phyloP scores from a whole-genome alignment of 2,113 vertebrate genomes.

The Heteronetta atricapilla region DNA sequence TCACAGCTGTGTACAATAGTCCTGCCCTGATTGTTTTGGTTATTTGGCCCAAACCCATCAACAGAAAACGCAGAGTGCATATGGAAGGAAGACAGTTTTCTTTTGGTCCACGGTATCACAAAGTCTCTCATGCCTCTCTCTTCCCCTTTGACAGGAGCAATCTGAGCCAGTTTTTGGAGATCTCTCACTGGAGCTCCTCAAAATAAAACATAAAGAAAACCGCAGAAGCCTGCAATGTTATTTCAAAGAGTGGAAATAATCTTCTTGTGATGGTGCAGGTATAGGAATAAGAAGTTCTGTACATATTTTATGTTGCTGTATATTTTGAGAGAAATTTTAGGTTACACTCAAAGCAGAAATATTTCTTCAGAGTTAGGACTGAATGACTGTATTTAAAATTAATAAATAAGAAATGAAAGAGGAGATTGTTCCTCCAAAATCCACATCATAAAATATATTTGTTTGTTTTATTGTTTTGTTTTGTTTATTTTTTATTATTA shows the following conservation, averaged over 20 bases:
- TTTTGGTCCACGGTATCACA: background rate
- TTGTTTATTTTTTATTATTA: conserved; percentile 40
- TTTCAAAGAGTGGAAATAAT: conserved; percentile 53
- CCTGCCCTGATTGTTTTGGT: background rate
- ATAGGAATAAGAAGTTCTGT: conserved; percentile 42
- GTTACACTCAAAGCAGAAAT: conserved; percentile 11
- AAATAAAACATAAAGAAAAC: conserved; percentile 11
- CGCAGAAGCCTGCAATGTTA: conserved; percentile 3
- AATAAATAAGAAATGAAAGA: conserved; percentile 43
- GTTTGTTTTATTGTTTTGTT: background rate
- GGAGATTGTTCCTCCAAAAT: background rate
- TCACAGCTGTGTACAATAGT: background rate
- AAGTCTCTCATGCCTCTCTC: background rate
- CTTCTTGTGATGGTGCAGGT: background rate
- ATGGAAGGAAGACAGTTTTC: background rate
- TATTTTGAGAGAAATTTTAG: conserved; percentile 39
- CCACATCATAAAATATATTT: conserved; percentile 23
- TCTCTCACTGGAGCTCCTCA: background rate
- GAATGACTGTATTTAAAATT: conserved; percentile 27
- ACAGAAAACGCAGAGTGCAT: background rate
- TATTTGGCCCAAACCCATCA: background rate
- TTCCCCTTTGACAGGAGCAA: background rate
- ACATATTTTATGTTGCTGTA: conserved; percentile 17
- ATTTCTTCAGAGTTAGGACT: conserved; percentile 20
- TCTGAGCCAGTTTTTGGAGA: background rate